These are phyloP conservation scores for Nephrocerus scutellatus DNA, from an alignment of 2,888 invertebrate genomes.

Conservation along the genomic window DNA sequence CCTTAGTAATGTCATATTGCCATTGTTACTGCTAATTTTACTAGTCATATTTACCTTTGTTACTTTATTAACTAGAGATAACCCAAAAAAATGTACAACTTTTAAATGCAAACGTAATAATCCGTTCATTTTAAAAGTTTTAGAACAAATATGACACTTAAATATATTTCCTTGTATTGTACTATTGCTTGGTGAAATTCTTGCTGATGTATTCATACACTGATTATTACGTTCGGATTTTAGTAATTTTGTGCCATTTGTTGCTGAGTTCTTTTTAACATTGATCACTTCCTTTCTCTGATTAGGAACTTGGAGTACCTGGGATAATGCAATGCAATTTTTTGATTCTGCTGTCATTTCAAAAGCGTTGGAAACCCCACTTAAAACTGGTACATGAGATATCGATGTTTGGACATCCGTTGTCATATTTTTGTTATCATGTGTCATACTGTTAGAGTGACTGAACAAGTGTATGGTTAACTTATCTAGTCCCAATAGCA, in stretches of 20 bases:
- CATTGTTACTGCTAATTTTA: conserved; percentile 4
- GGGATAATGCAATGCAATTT: no score
- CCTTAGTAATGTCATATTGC: no score
- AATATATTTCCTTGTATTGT: no score
- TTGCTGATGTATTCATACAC: conserved; percentile 4
- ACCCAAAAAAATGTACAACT: conserved; percentile 59
- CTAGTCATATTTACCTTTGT: conserved; percentile 26
- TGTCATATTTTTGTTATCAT: no score
- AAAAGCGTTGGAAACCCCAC: no score
- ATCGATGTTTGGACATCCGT: conserved; percentile 4
- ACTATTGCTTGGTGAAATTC: conserved; percentile 28
- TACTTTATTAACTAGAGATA: conserved; percentile 24
- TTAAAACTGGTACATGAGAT: no score
- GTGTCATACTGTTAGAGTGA: conserved; percentile 50
- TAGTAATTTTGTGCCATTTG: conserved; percentile 1
- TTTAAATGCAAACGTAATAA: conserved; percentile 74
- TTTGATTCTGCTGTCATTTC: no score
- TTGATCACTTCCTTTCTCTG: no score
- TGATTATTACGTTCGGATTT: no score
- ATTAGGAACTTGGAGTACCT: no score
- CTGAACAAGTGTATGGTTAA: conserved; percentile 76
- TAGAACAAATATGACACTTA: conserved; percentile 67
- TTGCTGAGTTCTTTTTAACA: conserved; percentile 9
- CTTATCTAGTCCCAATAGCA: conserved; percentile 70
- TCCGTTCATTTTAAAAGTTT: conserved; percentile 74